Base-by-base conservation (phyloP, 2,888 invertebrate genomes). In the Hemicrepidius hirtus region DNA sequence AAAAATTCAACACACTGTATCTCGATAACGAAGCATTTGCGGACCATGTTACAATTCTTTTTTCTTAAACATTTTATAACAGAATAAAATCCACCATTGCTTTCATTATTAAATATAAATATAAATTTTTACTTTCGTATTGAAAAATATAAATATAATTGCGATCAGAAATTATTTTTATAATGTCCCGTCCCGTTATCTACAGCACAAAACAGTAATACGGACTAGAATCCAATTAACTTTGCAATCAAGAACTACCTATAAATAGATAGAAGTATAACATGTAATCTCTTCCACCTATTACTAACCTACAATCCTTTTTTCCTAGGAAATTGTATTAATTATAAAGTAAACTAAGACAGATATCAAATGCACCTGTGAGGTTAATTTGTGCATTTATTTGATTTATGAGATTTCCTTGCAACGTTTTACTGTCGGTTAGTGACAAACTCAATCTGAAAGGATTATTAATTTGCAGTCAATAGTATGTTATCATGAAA, bases 291-390 rank as follows among this genome's bases (percentile, higher is more conserved):
- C 57, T 57, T 57, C 57, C 35, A 37, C 35, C 57, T 44, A 60
- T 60, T 60, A 60, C 60, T 44, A 60, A 28, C 60, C 60, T 44
- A 60, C 41, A 60, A 44, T 28, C 60, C 28, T 18, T 57, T 57
- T 60, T 60, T 41, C 16, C 44, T 60, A 44, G 40, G 44, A 60
- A 60, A 60, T 21, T 24, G 60, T 44, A 60, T 60, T 60, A 60
- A 60, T 60, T 60, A 60, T 40, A 60, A 60, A 57, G 57, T 13
- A 60, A 60, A 44, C 41, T 13, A 0, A 13, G 60, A 60, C 60
- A 44, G 41, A 44, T 44, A 40, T 60, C 44, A 24, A 44, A 60
- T 60, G 60, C 60, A 60, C 60, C 60, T 60, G 60, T 60, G 60
- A 41, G 7, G 60, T 44, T 60, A 60, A 44, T 60, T 60, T 44